These are phyloP conservation scores for Smutsia temminckii DNA, from an alignment of 2,797 vertebrate species.

Conservation along the genomic window DNA sequence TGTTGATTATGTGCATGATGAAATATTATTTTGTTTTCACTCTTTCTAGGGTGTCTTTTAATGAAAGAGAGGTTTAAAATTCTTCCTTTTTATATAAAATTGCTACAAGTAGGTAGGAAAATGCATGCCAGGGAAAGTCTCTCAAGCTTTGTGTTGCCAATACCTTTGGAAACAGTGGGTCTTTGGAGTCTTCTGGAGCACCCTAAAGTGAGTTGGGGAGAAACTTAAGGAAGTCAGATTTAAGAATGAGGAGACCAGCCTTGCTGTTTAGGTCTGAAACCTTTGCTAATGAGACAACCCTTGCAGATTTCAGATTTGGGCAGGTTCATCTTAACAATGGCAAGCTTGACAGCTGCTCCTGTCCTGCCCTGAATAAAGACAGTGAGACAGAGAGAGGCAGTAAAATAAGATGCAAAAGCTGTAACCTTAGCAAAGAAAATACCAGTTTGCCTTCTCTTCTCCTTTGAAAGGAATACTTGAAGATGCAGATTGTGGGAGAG, in stretches of 20 bases:
- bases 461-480: constrained; percentile 56
- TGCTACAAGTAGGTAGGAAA: neutral
- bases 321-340: constrained; percentile 44
- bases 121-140: neutral
- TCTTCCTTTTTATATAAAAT: neutral
- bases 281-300: constrained; percentile 3
- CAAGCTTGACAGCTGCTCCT: neutral
- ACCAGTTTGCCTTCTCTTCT: neutral
- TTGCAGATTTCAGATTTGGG: constrained; percentile 53
- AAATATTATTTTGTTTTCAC: neutral
- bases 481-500: constrained; percentile 17
- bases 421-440: constrained; percentile 52
- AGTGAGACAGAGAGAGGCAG: neutral
- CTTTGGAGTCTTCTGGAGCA: neutral
- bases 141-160: neutral
- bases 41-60: neutral
- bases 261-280: neutral
- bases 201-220: neutral
- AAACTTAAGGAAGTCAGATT: neutral
- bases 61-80: neutral
- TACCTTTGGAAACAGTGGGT: neutral
- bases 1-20: neutral
- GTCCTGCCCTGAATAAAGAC: constrained; percentile 18
- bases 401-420: constrained; percentile 57
- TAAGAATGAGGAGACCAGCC: neutral